A percentile compares a stretch with the other conserved stretches of the same genome.
Conservation (phyloP, 2,113 vertebrate genomes). For the Cryptomyrus ogoouensis region DNA sequence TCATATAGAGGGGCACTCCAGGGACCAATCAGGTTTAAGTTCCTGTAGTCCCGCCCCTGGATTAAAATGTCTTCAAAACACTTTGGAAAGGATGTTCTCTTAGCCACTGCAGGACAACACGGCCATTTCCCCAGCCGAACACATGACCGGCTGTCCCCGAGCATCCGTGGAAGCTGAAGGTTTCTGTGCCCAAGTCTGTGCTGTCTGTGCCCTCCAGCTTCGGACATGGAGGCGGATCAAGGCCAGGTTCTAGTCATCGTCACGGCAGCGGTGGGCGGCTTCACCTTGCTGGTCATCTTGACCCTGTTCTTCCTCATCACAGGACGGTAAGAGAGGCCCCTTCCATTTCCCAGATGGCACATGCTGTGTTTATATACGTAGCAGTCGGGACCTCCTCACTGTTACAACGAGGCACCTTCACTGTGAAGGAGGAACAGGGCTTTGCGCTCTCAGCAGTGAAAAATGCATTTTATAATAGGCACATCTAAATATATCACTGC, state of each 20-base stretch:
- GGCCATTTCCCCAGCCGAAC: not conserved
- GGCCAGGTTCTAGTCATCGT: constrained; percentile 90
- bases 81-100: not conserved
- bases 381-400: not conserved
- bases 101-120: not conserved
- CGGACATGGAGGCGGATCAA: constrained; percentile 83
- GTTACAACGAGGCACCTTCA: not conserved
- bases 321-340: constrained; percentile 70
- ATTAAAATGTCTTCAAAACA: not conserved
- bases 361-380: not conserved
- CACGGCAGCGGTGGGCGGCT: constrained; percentile 86
- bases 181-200: not conserved
- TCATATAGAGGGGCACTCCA: not conserved
- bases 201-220: constrained; percentile 67
- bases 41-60: not conserved
- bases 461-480: not conserved
- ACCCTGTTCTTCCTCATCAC: constrained; percentile 94
- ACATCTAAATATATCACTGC: not conserved
- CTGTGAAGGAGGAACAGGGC: not conserved
- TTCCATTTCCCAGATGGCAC: not conserved
- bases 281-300: constrained; percentile 88
- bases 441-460: not conserved
- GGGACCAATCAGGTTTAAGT: not conserved
- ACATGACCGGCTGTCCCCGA: not conserved
- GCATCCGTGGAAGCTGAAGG: not conserved